Conservation (phyloP, 2,888 invertebrate species). For the Drosophila prolongata region DNA sequence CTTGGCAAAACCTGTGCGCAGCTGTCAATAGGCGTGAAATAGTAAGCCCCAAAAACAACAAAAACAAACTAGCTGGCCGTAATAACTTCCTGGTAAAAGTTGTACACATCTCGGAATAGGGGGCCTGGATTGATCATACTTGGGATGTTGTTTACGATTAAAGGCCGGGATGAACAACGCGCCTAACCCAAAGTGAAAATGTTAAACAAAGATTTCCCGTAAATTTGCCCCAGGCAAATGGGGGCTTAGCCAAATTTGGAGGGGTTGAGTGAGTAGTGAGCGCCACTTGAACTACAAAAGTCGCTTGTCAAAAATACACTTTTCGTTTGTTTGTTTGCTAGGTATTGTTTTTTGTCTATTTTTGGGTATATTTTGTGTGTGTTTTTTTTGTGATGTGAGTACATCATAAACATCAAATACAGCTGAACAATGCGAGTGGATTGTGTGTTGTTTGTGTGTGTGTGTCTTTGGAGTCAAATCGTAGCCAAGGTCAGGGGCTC, state of each 20-base stretch:
- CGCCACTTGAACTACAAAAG: slow-evolving; percentile 55
- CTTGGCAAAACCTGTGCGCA: slow-evolving; percentile 40
- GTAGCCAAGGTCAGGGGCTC: slow-evolving; percentile 74
- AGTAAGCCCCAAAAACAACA: slow-evolving; percentile 34
- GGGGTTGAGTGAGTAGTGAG: slow-evolving; percentile 41
- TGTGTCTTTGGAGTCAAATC: slow-evolving; percentile 45
- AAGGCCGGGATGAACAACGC: slow-evolving; percentile 15
- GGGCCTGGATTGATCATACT: slow-evolving; percentile 16
- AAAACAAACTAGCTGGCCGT: slow-evolving; percentile 34
- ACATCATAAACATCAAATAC: slow-evolving; percentile 43
- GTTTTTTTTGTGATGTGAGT: slow-evolving; percentile 16
- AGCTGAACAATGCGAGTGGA: slow-evolving; percentile 53
- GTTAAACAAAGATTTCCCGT: slow-evolving; percentile 43
- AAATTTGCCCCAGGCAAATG: slow-evolving; percentile 10
- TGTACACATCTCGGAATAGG: slow-evolving; percentile 45
- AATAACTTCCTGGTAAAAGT: slow-evolving; percentile 75
- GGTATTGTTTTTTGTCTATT: slow-evolving; percentile 37
- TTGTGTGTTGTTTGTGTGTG: slow-evolving; percentile 25
- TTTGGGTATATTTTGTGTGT: slow-evolving; percentile 46
- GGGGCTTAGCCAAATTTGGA: slow-evolving; percentile 56
- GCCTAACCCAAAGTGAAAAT: slow-evolving; percentile 42
- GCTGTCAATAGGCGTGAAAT: slow-evolving; percentile 60
- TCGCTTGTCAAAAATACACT: slow-evolving; percentile 49
- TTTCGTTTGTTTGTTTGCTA: slow-evolving; percentile 35
- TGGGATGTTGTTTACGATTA: slow-evolving; percentile 50